Evolutionary conservation across 2,113 vertebrate species (phyloP), one percentile per base, ranked within the genome.

Genomic region (Chamaea fasciata): DNA sequence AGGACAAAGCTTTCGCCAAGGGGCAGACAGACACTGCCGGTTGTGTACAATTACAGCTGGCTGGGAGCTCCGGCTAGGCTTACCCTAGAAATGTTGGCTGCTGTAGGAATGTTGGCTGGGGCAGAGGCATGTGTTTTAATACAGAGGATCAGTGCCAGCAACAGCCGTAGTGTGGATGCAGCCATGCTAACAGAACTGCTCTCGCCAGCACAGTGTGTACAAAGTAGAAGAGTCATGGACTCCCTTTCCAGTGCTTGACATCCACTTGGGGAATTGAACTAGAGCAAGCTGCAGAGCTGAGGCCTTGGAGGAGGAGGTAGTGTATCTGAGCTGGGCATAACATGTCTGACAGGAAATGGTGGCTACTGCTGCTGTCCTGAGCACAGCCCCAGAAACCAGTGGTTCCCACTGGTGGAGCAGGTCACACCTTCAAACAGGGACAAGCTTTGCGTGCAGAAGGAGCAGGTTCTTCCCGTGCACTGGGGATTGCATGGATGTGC

Each of bases 61-160:
- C 63, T 33, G 75, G 50, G 75, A 83, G 31, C 39, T 87, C n/a
- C 81, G 41, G 70, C 69, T 10, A 65, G 81, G 77, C 75, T 93
- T 57, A 33, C 20, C 7, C 57, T 57, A 28, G 80, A 81, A 86
- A 52, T 57, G 30, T 9, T 94, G 85, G 70, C 87, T 91, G 85
- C 59, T 59, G 10, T 7, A 92, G 83, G 70, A 93, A 83, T 86
- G 87, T 83, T 96, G 92, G 93, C 93, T 90, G 56, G 26, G 44
- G 16, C 17, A 83, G 69, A 92, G 90, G 56, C 68, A 49, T 81
- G 75, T 90, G 68, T 56, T 95, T 91, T 74, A 78, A 13, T 22
- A 80, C 30, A 77, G 75, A 26, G 49, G 37, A 46, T 33, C 35
- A 2, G 2, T 50, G 91, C 74, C 93, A 95, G 76, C 63, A 80